Conservation (phyloP, 2,888 invertebrate genomes). For the Linnaemya vulpina region DNA sequence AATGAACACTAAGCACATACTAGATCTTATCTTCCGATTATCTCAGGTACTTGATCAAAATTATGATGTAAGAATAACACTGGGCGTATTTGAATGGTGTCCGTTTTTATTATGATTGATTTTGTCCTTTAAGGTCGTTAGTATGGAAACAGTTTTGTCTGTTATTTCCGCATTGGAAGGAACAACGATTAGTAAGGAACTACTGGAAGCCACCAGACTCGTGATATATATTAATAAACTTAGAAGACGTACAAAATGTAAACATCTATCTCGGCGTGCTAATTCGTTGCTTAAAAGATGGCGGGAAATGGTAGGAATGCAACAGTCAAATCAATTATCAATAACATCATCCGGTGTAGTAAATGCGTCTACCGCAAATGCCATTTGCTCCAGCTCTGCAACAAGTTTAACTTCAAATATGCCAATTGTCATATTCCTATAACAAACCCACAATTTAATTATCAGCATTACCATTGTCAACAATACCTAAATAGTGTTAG, state of each 20-base stretch:
- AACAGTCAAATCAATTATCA: slow-evolving; percentile 64
- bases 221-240: slow-evolving; percentile 97
- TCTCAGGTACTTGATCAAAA: slow-evolving; percentile 97
- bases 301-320: slow-evolving; percentile 92
- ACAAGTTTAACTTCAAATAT: slow-evolving; percentile 12
- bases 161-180: slow-evolving; percentile 97
- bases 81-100: not conserved
- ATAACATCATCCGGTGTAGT: not conserved
- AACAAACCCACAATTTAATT: slow-evolving; percentile 34
- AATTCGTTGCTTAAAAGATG: slow-evolving; percentile 96
- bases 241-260: slow-evolving; percentile 92
- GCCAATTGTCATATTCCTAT: slow-evolving; percentile 31
- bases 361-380: not conserved
- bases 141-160: slow-evolving; percentile 96
- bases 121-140: slow-evolving; percentile 89
- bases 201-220: slow-evolving; percentile 92
- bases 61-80: slow-evolving; percentile 95
- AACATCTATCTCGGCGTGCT: slow-evolving; percentile 92
- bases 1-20: slow-evolving; percentile 90
- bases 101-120: not conserved
- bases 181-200: slow-evolving; percentile 84
- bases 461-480: slow-evolving; percentile 69
- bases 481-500: slow-evolving; percentile 47
- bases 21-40: slow-evolving; percentile 97
- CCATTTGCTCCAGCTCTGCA: slow-evolving; percentile 25